Evolutionary conservation across 2,113 vertebrate genomes (phyloP).

Genomic region (Hylia prasina): DNA sequence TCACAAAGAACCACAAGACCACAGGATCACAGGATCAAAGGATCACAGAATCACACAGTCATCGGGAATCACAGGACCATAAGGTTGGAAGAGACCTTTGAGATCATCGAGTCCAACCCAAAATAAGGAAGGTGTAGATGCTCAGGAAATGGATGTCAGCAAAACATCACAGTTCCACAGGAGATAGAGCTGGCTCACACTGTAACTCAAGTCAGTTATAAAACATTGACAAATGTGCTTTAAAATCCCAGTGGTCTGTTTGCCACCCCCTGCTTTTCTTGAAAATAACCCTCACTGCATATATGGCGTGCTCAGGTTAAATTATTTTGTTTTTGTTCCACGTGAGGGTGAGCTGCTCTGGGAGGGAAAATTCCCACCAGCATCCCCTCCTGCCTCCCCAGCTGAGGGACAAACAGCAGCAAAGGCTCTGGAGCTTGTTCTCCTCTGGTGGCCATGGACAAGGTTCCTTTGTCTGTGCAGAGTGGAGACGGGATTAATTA

Average conservation of each 20-base stretch:
- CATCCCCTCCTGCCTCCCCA: neutral
- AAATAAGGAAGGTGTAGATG: neutral
- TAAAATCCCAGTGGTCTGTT: constrained; percentile 12
- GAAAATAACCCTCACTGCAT: constrained; percentile 53
- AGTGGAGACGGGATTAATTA: neutral
- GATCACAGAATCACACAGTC: too few species aligned
- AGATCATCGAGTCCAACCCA: too few species aligned
- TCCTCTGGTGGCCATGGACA: neutral
- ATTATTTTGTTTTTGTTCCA: neutral
- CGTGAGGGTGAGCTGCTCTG: neutral
- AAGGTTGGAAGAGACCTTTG: neutral
- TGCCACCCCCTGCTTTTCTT: constrained; percentile 75
- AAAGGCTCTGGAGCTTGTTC: accelerated
- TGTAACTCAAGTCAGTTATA: neutral
- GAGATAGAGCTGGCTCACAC: neutral
- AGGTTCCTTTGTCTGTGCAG: neutral
- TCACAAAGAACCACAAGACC: too few species aligned
- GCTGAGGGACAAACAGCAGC: neutral
- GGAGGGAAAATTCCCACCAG: neutral
- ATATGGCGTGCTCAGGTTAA: neutral
- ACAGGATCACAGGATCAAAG: too few species aligned
- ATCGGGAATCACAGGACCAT: neutral
- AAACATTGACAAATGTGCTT: neutral
- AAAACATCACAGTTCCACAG: neutral
- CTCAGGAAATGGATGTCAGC: neutral